phyloP scores from a whole-genome alignment of 2,888 invertebrate species.

The Scaptomyza caliginosa region DNA sequence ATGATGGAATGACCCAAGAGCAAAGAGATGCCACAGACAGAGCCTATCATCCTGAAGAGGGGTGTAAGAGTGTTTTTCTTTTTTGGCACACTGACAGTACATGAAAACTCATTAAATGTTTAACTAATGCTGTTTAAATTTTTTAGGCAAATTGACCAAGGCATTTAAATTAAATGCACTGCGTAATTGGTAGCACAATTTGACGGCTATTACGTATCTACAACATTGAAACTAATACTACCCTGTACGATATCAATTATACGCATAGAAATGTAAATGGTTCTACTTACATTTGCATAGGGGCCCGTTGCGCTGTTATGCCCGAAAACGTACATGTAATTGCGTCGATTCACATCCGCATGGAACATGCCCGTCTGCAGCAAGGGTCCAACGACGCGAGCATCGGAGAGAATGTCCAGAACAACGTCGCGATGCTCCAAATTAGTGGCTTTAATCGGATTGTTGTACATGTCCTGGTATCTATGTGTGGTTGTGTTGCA shows the following conservation, averaged over 20 bases:
- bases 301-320: conserved; percentile 92
- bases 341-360: conserved; percentile 89
- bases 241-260: background rate
- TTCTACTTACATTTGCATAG: conserved; percentile 89
- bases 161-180: conserved; percentile 58
- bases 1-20: conserved; percentile 57
- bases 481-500: conserved; percentile 75
- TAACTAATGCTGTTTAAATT: conserved; percentile 46
- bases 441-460: conserved; percentile 85
- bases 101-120: conserved; percentile 65
- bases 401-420: conserved; percentile 94
- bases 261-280: conserved; percentile 1
- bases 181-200: conserved; percentile 50
- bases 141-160: conserved; percentile 31
- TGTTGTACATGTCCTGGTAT: conserved; percentile 86
- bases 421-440: conserved; percentile 90
- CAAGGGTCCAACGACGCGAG: conserved; percentile 92
- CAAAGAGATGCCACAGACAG: conserved; percentile 4
- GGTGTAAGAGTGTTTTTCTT: conserved; percentile 1
- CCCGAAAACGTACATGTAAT: conserved; percentile 94
- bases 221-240: background rate
- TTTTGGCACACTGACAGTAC: conserved; percentile 31
- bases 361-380: conserved; percentile 91
- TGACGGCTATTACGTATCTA: conserved; percentile 23
- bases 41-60: background rate